A percentile compares a stretch with the other conserved stretches of the same genome.
These are phyloP conservation scores for Drosophila longiperda DNA, from an alignment of 2,888 invertebrate genomes.

Conservation along the genomic window DNA sequence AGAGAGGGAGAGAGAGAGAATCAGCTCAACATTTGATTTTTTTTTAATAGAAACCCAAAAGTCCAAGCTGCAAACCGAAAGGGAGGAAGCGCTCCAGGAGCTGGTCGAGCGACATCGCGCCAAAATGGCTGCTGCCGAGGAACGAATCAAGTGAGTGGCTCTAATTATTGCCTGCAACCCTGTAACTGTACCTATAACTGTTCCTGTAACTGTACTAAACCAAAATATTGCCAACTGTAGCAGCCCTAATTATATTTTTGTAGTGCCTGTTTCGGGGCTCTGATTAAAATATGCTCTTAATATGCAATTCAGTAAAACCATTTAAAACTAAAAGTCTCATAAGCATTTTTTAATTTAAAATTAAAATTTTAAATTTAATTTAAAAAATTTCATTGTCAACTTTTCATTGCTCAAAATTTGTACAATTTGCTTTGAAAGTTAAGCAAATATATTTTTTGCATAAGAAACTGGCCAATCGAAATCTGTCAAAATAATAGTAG, in stretches of 20 bases:
- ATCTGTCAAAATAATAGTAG: background rate
- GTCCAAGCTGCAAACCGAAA: slow-evolving; percentile 86
- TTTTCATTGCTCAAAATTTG: background rate
- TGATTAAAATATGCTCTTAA: background rate
- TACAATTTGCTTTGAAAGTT: background rate
- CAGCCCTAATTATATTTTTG: slow-evolving; percentile 1
- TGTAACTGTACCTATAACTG: background rate
- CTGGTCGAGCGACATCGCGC: slow-evolving; percentile 86
- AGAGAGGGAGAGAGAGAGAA: background rate
- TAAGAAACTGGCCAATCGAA: background rate
- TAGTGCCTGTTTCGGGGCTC: slow-evolving; percentile 10
- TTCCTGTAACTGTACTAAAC: background rate
- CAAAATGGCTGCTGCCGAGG: slow-evolving; percentile 83
- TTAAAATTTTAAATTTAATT: too few relatives aligned
- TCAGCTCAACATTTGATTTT: background rate
- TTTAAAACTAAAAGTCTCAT: background rate
- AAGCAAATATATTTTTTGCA: background rate
- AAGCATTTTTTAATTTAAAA: background rate
- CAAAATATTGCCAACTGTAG: slow-evolving; percentile 23
- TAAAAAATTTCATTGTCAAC: background rate
- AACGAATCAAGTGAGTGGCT: slow-evolving; percentile 85
- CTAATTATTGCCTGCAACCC: background rate
- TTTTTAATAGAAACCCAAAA: slow-evolving; percentile 85
- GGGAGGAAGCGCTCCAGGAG: slow-evolving; percentile 86
- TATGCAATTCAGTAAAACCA: background rate